These are phyloP conservation scores for Ceratina australensis DNA, from an alignment of 1,140 invertebrate genomes.

Conservation along the genomic window DNA sequence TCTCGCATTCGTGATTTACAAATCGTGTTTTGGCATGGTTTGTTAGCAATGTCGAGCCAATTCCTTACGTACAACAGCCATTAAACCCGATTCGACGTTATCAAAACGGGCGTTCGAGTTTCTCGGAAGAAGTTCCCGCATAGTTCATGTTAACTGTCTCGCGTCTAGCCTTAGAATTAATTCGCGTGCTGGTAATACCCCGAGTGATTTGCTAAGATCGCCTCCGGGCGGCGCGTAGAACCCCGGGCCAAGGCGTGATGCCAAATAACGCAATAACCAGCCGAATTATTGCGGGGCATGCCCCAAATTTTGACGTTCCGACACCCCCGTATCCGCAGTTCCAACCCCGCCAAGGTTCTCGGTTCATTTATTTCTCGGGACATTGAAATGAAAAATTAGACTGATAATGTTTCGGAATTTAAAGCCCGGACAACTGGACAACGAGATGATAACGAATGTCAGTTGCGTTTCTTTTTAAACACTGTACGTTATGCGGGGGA, in stretches of 20 bases:
- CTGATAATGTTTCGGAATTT: no score
- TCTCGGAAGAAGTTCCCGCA: not conserved
- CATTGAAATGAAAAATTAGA: no score
- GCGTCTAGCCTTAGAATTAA: conserved; percentile 17
- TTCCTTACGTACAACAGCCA: not conserved
- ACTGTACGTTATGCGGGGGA: no score
- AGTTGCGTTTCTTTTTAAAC: no score
- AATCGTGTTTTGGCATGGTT: not conserved
- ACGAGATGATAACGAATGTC: no score
- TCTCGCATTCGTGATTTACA: not conserved
- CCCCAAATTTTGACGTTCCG: conserved; percentile 9
- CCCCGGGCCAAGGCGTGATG: conserved; percentile 7
- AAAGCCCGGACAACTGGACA: no score
- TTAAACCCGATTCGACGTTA: not conserved
- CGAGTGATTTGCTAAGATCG: conserved; percentile 15
- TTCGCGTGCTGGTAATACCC: not conserved
- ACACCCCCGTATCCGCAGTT: not conserved
- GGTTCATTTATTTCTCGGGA: no score
- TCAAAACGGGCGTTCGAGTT: not conserved
- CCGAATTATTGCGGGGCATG: conserved; percentile 8
- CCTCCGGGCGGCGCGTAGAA: not conserved
- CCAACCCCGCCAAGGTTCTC: not conserved
- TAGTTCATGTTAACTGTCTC: conserved; percentile 14
- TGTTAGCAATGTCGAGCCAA: not conserved
- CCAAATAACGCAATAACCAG: conserved; percentile 9